Evolutionary conservation across 35 echinoderm and acorn worm genomes (phyloP).

Genomic region (Patiria miniata): DNA sequence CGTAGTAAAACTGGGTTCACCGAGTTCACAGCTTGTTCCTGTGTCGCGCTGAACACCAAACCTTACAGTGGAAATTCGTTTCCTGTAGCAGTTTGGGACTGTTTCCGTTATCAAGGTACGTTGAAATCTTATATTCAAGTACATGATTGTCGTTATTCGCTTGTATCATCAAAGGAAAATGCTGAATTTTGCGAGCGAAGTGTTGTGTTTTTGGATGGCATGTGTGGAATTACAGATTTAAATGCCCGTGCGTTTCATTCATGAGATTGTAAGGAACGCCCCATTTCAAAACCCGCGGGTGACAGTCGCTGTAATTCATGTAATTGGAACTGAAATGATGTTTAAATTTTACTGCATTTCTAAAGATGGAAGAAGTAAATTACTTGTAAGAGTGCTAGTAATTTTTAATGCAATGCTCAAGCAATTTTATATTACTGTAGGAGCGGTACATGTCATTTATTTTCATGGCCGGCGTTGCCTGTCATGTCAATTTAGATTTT

Average conservation of each 20-base stretch:
- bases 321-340: too few species aligned
- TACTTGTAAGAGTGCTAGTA: too few species aligned
- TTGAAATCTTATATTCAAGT: neutral
- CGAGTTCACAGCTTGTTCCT: neutral
- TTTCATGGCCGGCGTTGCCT: too few species aligned
- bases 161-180: too few species aligned
- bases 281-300: neutral
- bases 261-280: neutral
- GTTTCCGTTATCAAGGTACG: conserved; percentile 1
- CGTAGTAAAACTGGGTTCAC: conserved; percentile 8
- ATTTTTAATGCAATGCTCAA: too few species aligned
- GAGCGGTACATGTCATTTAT: too few species aligned
- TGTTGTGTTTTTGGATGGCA: conserved; percentile 1
- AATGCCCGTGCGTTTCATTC: conserved; percentile 10
- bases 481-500: too few species aligned
- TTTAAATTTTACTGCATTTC: too few species aligned
- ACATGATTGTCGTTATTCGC: too few species aligned
- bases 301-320: neutral
- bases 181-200: too few species aligned
- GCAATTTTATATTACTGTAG: too few species aligned
- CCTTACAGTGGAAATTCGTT: neutral
- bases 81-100: neutral
- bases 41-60: neutral
- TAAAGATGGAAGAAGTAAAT: too few species aligned
- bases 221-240: conserved; percentile 16